Conservation (phyloP, 2,113 vertebrate species). For the Cavia porcellus region DNA sequence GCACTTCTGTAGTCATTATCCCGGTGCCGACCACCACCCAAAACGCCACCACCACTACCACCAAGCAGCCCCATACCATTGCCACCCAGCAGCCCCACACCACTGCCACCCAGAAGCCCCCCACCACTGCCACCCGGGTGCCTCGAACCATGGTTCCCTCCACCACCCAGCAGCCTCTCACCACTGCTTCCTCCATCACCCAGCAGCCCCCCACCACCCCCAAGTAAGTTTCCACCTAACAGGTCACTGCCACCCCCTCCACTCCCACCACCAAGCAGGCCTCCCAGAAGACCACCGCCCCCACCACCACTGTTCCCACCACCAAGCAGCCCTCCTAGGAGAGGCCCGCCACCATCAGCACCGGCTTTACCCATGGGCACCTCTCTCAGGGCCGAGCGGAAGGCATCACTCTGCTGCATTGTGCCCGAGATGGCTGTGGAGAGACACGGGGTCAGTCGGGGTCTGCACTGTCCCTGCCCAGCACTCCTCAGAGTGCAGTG, state of each 20-base stretch:
- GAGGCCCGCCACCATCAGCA: conserved; percentile 26
- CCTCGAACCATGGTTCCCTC: too few species aligned
- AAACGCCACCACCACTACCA: conserved; percentile 43
- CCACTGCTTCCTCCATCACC: too few species aligned
- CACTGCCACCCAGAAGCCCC: background rate
- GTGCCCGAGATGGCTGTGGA: conserved; percentile 82
- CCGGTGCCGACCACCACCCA: conserved; percentile 69
- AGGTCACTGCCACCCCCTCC: too few species aligned
- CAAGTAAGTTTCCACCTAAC: too few species aligned
- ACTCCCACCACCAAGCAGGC: background rate
- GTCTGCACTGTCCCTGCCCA: background rate
- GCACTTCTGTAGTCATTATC: conserved; percentile 63
- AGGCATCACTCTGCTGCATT: conserved; percentile 40
- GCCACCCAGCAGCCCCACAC: background rate
- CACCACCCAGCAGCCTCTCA: too few species aligned
- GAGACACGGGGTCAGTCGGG: background rate
- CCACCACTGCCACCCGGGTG: background rate
- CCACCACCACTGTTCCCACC: conserved; percentile 62
- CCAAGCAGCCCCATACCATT: conserved; percentile 22
- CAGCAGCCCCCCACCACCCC: too few species aligned
- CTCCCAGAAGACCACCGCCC: background rate
- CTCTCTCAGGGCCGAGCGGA: conserved; percentile 73
- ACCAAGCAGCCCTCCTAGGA: conserved; percentile 83
- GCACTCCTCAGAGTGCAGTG: rapidly evolving
- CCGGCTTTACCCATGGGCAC: conserved; percentile 70